These are phyloP conservation scores for Huso huso DNA, from an alignment of 2,797 vertebrate genomes.

Conservation along the genomic window DNA sequence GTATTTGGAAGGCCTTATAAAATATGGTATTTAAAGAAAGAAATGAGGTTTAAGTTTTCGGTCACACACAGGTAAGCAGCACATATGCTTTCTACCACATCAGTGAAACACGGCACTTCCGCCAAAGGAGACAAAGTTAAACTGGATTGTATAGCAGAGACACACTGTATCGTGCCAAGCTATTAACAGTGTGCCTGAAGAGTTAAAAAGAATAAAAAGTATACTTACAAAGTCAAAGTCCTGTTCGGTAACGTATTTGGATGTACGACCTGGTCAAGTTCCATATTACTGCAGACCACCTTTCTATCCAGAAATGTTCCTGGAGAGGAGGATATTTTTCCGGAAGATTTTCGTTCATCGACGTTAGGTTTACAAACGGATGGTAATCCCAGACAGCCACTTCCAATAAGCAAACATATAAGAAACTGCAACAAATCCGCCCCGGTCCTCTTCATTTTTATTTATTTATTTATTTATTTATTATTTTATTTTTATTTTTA, in stretches of 20 bases:
- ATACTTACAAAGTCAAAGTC: slow-evolving; percentile 89
- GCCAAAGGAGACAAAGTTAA: too few species aligned
- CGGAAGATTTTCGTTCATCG: slow-evolving; percentile 50
- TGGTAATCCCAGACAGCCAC: slow-evolving; percentile 38
- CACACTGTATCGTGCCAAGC: too few species aligned
- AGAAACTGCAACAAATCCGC: slow-evolving; percentile 33
- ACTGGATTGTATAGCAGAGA: too few species aligned
- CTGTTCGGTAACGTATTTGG: slow-evolving; percentile 76
- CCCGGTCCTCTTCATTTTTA: slow-evolving; percentile 38
- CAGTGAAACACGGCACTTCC: too few species aligned
- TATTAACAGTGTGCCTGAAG: neutral
- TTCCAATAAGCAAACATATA: slow-evolving; percentile 40
- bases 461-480: neutral
- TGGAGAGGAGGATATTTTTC: slow-evolving; percentile 36
- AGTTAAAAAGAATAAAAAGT: neutral
- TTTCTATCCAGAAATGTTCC: slow-evolving; percentile 47
- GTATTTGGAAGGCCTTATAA: too few species aligned
- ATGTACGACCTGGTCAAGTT: slow-evolving; percentile 71
- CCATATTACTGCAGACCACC: slow-evolving; percentile 85
- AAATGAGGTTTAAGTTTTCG: too few species aligned
- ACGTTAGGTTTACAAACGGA: slow-evolving; percentile 75
- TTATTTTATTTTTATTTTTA: slow-evolving; percentile 13
- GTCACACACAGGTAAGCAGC: too few species aligned
- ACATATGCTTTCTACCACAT: too few species aligned
- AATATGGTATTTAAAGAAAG: too few species aligned